Conservation (phyloP, 2,797 vertebrate species). For the Triplophysa yarkandensis region DNA sequence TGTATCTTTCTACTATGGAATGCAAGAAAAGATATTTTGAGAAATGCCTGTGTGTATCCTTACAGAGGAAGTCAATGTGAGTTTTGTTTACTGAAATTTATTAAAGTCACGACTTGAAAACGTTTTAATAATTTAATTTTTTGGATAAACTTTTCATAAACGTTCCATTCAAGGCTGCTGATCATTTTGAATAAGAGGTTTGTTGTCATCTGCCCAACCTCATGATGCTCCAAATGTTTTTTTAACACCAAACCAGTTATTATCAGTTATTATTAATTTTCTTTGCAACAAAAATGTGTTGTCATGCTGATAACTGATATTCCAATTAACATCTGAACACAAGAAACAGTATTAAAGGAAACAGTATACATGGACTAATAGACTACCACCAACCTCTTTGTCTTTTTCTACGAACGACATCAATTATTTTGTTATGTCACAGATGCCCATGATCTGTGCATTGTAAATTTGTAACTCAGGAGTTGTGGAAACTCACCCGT, state of each 20-base stretch:
- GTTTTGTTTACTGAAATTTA: too few species aligned
- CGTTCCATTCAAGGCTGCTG: too few species aligned
- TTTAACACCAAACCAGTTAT: background rate
- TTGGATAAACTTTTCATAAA: too few species aligned
- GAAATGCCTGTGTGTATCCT: too few species aligned
- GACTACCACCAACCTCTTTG: background rate
- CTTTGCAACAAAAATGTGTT: background rate
- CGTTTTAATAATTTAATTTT: too few species aligned
- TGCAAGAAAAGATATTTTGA: too few species aligned
- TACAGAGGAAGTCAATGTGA: too few species aligned
- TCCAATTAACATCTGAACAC: background rate
- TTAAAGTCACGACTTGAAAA: too few species aligned
- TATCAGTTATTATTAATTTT: background rate
- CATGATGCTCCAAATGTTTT: background rate
- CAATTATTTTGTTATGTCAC: background rate
- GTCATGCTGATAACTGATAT: background rate
- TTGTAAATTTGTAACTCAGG: background rate
- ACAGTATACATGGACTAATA: background rate
- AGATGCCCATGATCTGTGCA: background rate
- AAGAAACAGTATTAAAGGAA: background rate
- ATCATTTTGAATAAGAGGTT: background rate
- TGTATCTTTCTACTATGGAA: too few species aligned
- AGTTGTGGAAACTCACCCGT: slow-evolving; percentile 65
- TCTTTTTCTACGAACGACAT: background rate
- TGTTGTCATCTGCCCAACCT: too few species aligned